Evolutionary conservation across 2,113 vertebrate species (phyloP).

Genomic region (Piaya cayana): DNA sequence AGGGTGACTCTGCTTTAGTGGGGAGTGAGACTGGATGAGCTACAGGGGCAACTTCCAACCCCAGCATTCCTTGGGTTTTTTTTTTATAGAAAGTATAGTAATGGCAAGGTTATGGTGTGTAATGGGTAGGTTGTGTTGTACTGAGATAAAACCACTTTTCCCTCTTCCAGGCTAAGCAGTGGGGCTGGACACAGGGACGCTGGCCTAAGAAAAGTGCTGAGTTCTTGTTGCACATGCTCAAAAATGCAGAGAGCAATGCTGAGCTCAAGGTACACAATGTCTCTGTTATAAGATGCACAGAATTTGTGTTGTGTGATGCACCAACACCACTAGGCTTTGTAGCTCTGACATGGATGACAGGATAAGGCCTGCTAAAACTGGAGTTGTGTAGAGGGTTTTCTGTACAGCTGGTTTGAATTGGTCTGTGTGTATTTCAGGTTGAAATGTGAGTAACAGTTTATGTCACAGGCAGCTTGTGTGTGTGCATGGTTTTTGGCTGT

Average conservation of each 20-base stretch:
- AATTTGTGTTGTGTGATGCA: fast-evolving
- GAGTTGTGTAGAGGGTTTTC: fast-evolving
- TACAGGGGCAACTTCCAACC: no score
- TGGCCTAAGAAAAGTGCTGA: slow-evolving; percentile 99
- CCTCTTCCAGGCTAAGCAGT: slow-evolving; percentile 88
- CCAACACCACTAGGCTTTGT: fast-evolving
- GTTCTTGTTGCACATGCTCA: slow-evolving; percentile 97
- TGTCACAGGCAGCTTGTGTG: no score
- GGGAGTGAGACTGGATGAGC: no score
- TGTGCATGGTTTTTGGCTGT: no score
- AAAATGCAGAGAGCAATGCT: slow-evolving; percentile 97
- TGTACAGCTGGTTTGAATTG: fast-evolving
- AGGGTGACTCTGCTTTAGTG: no score
- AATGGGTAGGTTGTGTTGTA: fast-evolving
- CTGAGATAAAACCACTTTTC: fast-evolving
- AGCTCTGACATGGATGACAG: no score
- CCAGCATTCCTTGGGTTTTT: no score
- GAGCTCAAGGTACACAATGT: slow-evolving; percentile 88
- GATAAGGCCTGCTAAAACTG: fast-evolving
- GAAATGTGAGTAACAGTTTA: not conserved
- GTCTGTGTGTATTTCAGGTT: fast-evolving
- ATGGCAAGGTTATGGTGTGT: fast-evolving
- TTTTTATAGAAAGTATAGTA: not conserved
- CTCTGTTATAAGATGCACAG: fast-evolving
- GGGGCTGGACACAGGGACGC: slow-evolving; percentile 95